Base-by-base conservation (phyloP, 2,797 vertebrate species). In the Cottoperca gobio region DNA sequence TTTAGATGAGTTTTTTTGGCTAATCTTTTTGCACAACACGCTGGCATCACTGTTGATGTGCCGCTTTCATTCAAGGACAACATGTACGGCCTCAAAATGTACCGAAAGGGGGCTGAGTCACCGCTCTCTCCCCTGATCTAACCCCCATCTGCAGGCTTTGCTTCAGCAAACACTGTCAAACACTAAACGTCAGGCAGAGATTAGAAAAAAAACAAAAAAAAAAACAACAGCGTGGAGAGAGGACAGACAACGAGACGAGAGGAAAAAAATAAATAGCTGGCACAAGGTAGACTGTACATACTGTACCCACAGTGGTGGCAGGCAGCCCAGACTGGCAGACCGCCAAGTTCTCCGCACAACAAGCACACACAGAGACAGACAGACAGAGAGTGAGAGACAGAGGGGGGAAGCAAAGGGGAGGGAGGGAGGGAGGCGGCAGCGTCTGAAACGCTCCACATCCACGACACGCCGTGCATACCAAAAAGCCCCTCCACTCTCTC, bases 211-310 rank as follows among this genome's bases (percentile, higher is more conserved):
- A 69, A 73, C 70, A 49, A 79, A 21, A 76, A 62, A 71, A 73
- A 71, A 80, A 85, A 62, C n/a, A 59, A 83, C 68, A 84, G 84
- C 62, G 39, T 61, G 70, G 69, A 74, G 63, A 57, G 70, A 71
- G 76, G 76, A 45, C 82, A 87, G 87, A 86, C 80, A 79, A 74
- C 68, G 82, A 87, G 84, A 78, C 45, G 33, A 74, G 78, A 77
- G 43, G 67, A 75, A 21, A 85, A 86, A 91, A 91, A 93, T 82
- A 92, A 95, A 95, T 94, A 94, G 91, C 96, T 97, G 97, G 97
- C 97, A 94, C 92, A 37, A 92, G 82, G 85, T 90, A 94, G 93
- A 98, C 97, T 98, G 97, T 99, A 98, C 97, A 96, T 98, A 99
- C 97, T 99, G 97, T 99, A 99, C 97, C 96, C 96, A 95, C 93